A percentile compares a stretch with the other conserved stretches of the same genome.
These are phyloP conservation scores for Arenaria interpres DNA, from an alignment of 2,113 vertebrate genomes.

Conservation along the genomic window DNA sequence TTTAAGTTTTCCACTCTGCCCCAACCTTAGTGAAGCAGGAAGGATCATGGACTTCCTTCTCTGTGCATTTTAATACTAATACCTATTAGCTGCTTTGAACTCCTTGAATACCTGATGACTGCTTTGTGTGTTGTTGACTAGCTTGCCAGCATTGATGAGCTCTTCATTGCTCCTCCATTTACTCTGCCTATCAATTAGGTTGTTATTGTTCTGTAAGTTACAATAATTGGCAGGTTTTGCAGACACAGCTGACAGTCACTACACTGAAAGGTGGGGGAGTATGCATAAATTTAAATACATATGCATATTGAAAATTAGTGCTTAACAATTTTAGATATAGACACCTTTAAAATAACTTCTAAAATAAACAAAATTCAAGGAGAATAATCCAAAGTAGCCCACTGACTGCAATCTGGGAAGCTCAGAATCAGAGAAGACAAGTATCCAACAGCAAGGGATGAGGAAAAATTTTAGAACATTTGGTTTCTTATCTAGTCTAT, in stretches of 20 bases:
- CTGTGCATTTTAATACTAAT: not conserved
- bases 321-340: not conserved
- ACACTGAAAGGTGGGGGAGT: not conserved
- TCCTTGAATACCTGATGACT: not conserved
- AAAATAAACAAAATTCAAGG: not conserved
- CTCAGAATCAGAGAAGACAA: not conserved
- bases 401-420: not conserved
- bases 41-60: not conserved
- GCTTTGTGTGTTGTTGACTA: not conserved
- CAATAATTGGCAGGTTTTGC: conserved; percentile 40
- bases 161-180: not conserved
- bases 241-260: not conserved
- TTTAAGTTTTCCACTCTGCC: not conserved
- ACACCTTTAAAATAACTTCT: not conserved
- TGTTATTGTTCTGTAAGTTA: conserved; percentile 22
- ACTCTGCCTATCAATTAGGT: not conserved
- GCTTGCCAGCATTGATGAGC: not conserved
- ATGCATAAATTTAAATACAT: conserved; percentile 51
- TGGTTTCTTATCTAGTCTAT: not conserved
- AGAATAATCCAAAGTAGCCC: not conserved
- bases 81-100: not conserved
- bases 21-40: not conserved
- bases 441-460: not conserved
- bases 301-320: not conserved
- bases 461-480: not conserved